Conservation (phyloP, 1,140 invertebrate species). For the Delia radicum region DNA sequence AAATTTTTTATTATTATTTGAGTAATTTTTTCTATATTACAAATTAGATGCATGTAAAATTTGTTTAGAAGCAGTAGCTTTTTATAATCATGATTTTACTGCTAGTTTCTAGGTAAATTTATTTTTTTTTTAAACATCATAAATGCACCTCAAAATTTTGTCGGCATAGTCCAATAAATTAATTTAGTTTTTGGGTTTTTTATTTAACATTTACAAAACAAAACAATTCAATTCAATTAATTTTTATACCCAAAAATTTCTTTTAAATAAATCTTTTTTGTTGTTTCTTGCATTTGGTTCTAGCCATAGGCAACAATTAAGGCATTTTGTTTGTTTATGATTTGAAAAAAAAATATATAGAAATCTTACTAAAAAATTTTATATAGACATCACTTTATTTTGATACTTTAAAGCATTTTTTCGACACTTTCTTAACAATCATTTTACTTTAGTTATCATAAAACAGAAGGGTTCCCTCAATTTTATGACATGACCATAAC, state of each 20-base stretch:
- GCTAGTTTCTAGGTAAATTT: too few species aligned
- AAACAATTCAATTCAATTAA: constrained; percentile 2
- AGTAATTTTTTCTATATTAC: background rate
- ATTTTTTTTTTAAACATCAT: background rate
- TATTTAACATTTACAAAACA: background rate
- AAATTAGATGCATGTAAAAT: background rate
- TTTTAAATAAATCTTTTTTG: background rate
- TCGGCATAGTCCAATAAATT: background rate
- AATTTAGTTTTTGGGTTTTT: background rate
- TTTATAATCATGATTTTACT: too few species aligned
- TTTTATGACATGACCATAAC: background rate
- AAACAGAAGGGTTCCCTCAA: constrained; percentile 9
- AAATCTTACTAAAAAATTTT: background rate
- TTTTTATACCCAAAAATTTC: background rate
- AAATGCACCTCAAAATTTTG: background rate
- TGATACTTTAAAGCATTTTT: background rate
- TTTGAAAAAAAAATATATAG: constrained; percentile 31
- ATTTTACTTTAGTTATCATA: background rate
- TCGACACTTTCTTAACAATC: constrained; percentile 1
- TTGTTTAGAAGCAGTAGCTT: too few species aligned
- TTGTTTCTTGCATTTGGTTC: background rate
- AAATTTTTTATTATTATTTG: too few species aligned
- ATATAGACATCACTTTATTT: constrained; percentile 5
- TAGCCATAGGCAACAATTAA: constrained; percentile 54
- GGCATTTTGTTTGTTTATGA: constrained; percentile 56